Percentiles rank a stretch among this genome's conserved stretches.
Conservation (phyloP, 1,140 invertebrate species). For the Adoxophyes honmai region DNA sequence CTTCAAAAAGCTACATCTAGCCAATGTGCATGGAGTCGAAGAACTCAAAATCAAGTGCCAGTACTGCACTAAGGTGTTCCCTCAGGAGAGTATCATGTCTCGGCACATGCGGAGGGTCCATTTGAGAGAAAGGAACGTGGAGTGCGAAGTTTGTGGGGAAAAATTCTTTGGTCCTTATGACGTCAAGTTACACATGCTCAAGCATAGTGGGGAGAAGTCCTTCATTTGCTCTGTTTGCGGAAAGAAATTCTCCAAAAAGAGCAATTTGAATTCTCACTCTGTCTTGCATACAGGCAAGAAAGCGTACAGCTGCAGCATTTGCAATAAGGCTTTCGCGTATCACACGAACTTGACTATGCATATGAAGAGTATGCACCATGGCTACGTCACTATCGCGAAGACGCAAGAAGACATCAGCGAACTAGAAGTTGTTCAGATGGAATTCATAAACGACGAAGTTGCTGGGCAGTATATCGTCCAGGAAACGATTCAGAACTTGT, state of each 20-base stretch:
- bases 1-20: constrained; percentile 61
- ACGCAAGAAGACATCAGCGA: constrained; percentile 33
- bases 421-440: constrained; percentile 40
- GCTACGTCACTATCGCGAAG: constrained; percentile 16
- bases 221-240: constrained; percentile 79
- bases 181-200: constrained; percentile 83
- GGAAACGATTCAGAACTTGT: background rate
- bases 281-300: constrained; percentile 78
- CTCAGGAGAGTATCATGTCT: constrained; percentile 66
- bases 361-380: constrained; percentile 41
- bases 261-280: constrained; percentile 77
- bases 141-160: constrained; percentile 76
- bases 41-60: constrained; percentile 65
- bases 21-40: constrained; percentile 60
- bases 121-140: constrained; percentile 61
- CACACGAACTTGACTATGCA: constrained; percentile 53
- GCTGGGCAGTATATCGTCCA: constrained; percentile 27
- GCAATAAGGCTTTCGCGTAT: constrained; percentile 74
- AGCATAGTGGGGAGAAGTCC: constrained; percentile 82
- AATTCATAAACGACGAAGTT: constrained; percentile 40
- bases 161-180: constrained; percentile 84
- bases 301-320: constrained; percentile 72
- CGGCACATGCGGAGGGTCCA: constrained; percentile 64
- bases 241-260: constrained; percentile 79
- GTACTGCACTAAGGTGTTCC: constrained; percentile 58